These are phyloP conservation scores for Leucoma salicis DNA, from an alignment of 2,888 invertebrate species.

Conservation along the genomic window DNA sequence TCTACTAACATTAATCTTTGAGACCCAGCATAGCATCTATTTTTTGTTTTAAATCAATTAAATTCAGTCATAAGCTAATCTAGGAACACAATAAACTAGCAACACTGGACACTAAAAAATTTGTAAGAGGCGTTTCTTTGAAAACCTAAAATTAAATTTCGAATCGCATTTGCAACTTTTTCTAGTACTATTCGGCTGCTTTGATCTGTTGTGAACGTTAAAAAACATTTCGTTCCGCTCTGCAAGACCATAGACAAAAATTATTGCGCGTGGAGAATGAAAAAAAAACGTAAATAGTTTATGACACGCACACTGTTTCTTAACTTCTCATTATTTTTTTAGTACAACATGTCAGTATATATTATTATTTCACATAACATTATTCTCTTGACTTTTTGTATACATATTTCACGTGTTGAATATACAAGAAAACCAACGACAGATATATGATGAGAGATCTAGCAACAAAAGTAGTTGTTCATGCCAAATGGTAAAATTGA, in stretches of 20 bases:
- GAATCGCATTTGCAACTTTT: conserved; percentile 34
- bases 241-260: conserved; percentile 37
- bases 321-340: conserved; percentile 8
- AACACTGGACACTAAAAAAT: background rate
- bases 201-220: conserved; percentile 22
- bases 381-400: no score
- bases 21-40: no score
- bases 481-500: no score
- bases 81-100: conserved; percentile 6
- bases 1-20: no score
- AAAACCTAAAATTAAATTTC: conserved; percentile 33
- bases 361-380: no score
- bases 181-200: conserved; percentile 19
- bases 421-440: no score
- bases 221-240: conserved; percentile 31
- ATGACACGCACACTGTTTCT: conserved; percentile 19
- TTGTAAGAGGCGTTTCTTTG: conserved; percentile 25
- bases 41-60: no score
- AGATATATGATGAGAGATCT: no score
- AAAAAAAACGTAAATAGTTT: conserved; percentile 30
- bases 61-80: background rate
- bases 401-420: no score
- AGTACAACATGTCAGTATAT: no score
- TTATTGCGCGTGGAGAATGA: conserved; percentile 48
- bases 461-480: no score